Evolutionary conservation across 2,113 vertebrate genomes (phyloP).

Genomic region (Etheostoma spectabile): DNA sequence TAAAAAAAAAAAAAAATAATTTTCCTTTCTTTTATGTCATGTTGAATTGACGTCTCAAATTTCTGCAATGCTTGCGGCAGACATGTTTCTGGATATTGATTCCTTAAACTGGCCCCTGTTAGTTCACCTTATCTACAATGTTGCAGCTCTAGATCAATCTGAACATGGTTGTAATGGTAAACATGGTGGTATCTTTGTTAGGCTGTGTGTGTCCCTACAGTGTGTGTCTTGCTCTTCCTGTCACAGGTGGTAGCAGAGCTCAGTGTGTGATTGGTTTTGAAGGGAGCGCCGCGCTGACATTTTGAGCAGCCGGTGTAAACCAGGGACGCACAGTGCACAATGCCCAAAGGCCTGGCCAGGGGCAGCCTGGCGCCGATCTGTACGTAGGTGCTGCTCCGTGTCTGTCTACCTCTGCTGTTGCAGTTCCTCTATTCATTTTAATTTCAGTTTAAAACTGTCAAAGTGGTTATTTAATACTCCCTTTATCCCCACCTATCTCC

Average conservation of each 20-base stretch:
- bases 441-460: conserved; percentile 75
- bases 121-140: conserved; percentile 13
- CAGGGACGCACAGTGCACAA: conserved; percentile 93
- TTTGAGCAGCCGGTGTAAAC: conserved; percentile 93
- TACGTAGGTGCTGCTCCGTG: conserved; percentile 99
- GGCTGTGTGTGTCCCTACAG: conserved; percentile 97
- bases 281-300: conserved; percentile 93
- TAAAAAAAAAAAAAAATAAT: background rate
- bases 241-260: conserved; percentile 99
- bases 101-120: conserved; percentile 16
- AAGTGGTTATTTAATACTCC: conserved; percentile 54
- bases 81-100: conserved; percentile 30
- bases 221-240: conserved; percentile 99
- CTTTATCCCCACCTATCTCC: conserved; percentile 15
- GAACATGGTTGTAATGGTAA: conserved; percentile 40
- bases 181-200: conserved; percentile 78
- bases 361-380: conserved; percentile 96
- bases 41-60: background rate
- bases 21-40: too few relatives aligned
- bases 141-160: conserved; percentile 15
- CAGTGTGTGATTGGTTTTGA: conserved; percentile 98
- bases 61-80: conserved; percentile 18
- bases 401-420: conserved; percentile 94
- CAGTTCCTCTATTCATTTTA: conserved; percentile 80
- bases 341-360: conserved; percentile 86